These are phyloP conservation scores for Pluvianellus socialis DNA, from an alignment of 2,113 vertebrate genomes.

Conservation along the genomic window DNA sequence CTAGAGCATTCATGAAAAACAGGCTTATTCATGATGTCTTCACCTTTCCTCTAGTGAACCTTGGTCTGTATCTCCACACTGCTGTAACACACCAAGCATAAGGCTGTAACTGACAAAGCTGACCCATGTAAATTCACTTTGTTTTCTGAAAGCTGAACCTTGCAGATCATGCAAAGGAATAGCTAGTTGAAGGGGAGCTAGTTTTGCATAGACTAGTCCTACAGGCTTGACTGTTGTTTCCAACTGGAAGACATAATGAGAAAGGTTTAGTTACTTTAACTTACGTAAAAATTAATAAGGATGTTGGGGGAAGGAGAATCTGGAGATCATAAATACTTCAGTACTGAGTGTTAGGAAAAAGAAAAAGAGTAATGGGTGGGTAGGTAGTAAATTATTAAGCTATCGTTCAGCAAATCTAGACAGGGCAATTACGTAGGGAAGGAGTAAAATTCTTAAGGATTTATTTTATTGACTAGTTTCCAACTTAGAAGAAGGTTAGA, in stretches of 20 bases:
- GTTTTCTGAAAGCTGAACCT: not conserved
- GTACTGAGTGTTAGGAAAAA: not conserved
- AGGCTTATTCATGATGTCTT: not conserved
- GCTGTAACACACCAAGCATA: not conserved
- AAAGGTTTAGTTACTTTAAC: not conserved
- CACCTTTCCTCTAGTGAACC: not conserved
- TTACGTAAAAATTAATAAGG: not conserved
- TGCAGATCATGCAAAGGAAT: not conserved
- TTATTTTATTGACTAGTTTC: slow-evolving; percentile 7
- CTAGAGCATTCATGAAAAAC: not conserved
- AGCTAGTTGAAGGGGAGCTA: not conserved
- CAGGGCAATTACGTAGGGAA: not conserved
- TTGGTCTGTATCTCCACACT: not conserved
- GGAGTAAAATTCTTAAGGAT: not conserved
- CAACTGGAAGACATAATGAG: not conserved
- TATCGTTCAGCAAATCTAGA: not conserved
- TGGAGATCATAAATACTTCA: not conserved
- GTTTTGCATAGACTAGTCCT: not conserved
- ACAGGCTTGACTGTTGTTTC: not conserved
- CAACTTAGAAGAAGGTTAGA: not conserved
- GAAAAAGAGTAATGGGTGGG: not conserved
- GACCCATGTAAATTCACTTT: not conserved
- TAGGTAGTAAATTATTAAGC: slow-evolving; percentile 9
- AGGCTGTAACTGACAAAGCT: not conserved
- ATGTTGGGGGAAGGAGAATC: not conserved